Percentiles rank a stretch among this genome's conserved stretches.
Evolutionary conservation across 2,888 invertebrate genomes (phyloP).

Genomic region (Plebejus argus): DNA sequence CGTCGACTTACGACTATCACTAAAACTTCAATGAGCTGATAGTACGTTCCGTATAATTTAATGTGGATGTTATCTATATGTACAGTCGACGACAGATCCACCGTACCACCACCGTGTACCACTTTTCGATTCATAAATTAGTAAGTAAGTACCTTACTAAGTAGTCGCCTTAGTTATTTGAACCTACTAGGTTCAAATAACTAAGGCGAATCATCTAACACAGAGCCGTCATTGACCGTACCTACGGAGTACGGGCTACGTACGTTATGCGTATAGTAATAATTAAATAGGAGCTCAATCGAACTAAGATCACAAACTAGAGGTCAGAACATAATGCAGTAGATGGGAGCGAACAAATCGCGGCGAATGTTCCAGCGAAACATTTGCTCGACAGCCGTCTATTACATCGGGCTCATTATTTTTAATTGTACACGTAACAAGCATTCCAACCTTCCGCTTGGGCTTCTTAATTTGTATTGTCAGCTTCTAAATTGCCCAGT

Average conservation of each 20-base stretch:
- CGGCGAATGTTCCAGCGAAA: constrained; percentile 4
- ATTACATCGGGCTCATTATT: constrained; percentile 42
- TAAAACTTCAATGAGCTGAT: constrained; percentile 60
- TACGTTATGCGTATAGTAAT: no score
- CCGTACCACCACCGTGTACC: no score
- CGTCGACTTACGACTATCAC: constrained; percentile 52
- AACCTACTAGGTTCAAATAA: no score
- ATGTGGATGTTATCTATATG: neutral
- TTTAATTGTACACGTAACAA: constrained; percentile 43
- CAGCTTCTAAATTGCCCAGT: constrained; percentile 38
- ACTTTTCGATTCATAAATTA: no score
- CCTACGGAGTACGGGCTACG: no score
- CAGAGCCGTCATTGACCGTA: no score
- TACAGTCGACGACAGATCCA: neutral
- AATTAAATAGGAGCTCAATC: no score
- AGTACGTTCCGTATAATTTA: constrained; percentile 35
- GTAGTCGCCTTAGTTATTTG: no score
- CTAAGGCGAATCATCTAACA: no score
- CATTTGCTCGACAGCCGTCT: constrained; percentile 32
- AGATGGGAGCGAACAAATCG: constrained; percentile 13
- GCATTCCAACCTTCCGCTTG: constrained; percentile 37
- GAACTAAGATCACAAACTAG: no score
- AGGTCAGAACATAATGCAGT: neutral
- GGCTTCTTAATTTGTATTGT: constrained; percentile 43
- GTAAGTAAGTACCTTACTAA: no score